These are phyloP conservation scores for Rhineura floridana DNA, from an alignment of 2,113 vertebrate species.

Conservation along the genomic window DNA sequence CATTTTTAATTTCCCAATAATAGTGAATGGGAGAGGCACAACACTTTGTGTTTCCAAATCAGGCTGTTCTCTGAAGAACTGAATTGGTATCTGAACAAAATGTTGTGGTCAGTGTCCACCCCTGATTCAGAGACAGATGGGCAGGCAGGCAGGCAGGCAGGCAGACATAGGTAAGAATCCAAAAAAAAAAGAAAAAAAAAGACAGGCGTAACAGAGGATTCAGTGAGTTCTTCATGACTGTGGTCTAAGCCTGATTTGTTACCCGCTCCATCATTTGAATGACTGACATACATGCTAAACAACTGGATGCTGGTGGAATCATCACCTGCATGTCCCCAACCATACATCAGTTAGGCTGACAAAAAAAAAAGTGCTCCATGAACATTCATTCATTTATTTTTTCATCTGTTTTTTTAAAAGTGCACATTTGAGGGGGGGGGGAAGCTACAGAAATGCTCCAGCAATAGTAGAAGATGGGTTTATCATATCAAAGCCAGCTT, in stretches of 20 bases:
- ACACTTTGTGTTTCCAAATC: no score
- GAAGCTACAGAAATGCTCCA: neutral
- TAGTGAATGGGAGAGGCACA: no score
- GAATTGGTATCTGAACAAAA: no score
- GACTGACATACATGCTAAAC: neutral
- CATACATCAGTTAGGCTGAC: neutral
- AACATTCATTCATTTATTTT: neutral
- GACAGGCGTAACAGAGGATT: slow-evolving; percentile 48
- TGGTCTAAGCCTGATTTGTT: neutral
- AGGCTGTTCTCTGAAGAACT: no score
- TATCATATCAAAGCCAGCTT: neutral
- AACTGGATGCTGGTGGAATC: neutral
- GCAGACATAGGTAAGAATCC: no score
- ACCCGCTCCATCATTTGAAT: neutral
- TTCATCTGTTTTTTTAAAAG: neutral
- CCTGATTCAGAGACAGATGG: no score
- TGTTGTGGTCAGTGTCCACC: no score
- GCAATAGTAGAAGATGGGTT: neutral
- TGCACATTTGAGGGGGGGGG: no score
- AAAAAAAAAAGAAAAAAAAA: slow-evolving; percentile 15
- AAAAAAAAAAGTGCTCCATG: neutral
- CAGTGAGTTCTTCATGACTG: slow-evolving; percentile 23
- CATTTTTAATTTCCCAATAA: no score
- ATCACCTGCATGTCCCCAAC: neutral
- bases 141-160: no score